Percentiles rank a stretch among this genome's conserved stretches.
These are phyloP conservation scores for Bellardia pandia DNA, from an alignment of 2,888 invertebrate species.

Conservation along the genomic window DNA sequence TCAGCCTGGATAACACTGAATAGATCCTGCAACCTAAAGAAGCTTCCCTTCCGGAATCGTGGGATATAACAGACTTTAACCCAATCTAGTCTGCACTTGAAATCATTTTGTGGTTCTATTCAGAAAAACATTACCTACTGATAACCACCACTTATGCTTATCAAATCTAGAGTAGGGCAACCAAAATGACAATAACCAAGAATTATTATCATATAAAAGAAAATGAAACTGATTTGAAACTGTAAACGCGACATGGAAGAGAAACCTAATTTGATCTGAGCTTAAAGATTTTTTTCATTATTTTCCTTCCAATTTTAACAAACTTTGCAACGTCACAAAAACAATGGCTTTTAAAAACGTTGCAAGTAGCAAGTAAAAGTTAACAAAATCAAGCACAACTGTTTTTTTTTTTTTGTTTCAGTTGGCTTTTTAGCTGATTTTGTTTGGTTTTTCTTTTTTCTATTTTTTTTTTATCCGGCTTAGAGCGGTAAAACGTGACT, in stretches of 20 bases:
- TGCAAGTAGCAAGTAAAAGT: constrained; percentile 51
- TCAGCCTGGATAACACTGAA: no score
- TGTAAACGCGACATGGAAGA: constrained; percentile 12
- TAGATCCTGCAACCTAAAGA: no score
- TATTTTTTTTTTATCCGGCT: constrained; percentile 51
- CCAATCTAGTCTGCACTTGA: no score
- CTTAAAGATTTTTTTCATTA: constrained; percentile 28
- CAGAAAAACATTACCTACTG: no score
- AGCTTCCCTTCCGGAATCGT: no score
- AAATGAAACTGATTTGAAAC: constrained; percentile 60
- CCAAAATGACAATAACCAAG: constrained; percentile 63
- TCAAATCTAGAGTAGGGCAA: constrained; percentile 10
- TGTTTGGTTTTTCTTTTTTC: constrained; percentile 15
- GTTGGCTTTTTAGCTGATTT: constrained; percentile 24
- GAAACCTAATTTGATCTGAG: constrained; percentile 44
- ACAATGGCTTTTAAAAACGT: background rate
- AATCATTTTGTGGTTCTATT: no score
- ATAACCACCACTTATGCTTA: no score
- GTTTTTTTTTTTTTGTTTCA: background rate
- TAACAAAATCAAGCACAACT: constrained; percentile 20
- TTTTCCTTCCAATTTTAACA: constrained; percentile 24
- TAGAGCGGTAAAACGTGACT: constrained; percentile 74
- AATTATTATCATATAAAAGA: constrained; percentile 71
- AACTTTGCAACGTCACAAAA: constrained; percentile 44
- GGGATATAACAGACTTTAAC: no score